Conservation (phyloP, 2,797 vertebrate genomes). For the Xerus rutilus region DNA sequence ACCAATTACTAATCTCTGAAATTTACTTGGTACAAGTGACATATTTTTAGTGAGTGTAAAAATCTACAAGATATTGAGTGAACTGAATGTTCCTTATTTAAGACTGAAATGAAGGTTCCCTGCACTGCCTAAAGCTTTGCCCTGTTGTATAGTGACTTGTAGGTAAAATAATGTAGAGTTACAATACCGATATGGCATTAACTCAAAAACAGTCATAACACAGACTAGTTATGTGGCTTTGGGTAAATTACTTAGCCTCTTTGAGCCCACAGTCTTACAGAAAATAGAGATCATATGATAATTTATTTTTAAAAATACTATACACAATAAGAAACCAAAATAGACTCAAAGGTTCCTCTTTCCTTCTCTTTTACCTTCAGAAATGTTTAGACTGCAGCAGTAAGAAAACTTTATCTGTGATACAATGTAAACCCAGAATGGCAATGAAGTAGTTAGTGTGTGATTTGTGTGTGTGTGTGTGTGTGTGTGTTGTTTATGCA, state of each 20-base stretch:
- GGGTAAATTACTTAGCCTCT: neutral
- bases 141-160: neutral
- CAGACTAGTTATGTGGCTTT: neutral
- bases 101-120: neutral
- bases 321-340: neutral
- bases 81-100: neutral
- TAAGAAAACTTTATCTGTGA: neutral
- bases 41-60: neutral
- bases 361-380: neutral
- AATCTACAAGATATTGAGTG: neutral
- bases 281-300: neutral
- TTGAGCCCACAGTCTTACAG: neutral
- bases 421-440: neutral
- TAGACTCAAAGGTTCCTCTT: neutral
- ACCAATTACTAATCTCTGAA: neutral
- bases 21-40: neutral
- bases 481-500: too few species aligned
- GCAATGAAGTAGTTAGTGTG: neutral
- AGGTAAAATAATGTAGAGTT: neutral
- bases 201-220: neutral
- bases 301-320: neutral
- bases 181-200: neutral
- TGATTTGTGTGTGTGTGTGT: too few species aligned
- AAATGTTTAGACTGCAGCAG: neutral
- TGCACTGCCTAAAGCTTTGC: neutral